Conservation (phyloP, 2,888 invertebrate species). For the Drosophila histrio region DNA sequence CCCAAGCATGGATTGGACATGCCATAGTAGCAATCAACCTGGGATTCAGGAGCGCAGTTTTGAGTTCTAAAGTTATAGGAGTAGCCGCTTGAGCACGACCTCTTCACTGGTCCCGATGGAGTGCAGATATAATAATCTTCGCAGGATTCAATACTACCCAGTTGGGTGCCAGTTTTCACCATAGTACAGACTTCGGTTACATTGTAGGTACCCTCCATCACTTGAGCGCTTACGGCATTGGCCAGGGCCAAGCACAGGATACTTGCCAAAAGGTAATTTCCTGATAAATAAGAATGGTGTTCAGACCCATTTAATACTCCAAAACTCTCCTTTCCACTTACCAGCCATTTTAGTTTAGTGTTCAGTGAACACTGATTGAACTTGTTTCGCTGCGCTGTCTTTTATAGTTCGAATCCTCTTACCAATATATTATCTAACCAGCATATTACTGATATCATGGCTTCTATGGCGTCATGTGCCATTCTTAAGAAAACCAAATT, state of each 20-base stretch:
- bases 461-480: conserved; percentile 1
- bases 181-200: conserved; percentile 54
- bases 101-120: conserved; percentile 27
- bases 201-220: conserved; percentile 61
- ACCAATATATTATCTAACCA: background rate
- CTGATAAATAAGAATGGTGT: conserved; percentile 11
- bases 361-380: conserved; percentile 35
- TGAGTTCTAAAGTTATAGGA: conserved; percentile 21
- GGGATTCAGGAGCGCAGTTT: conserved; percentile 22
- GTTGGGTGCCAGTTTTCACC: conserved; percentile 33
- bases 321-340: conserved; percentile 16
- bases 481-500: conserved; percentile 22
- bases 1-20: conserved; percentile 30
- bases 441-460: background rate
- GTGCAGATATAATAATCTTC: conserved; percentile 49
- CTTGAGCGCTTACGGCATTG: conserved; percentile 24
- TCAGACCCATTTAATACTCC: background rate
- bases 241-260: conserved; percentile 38
- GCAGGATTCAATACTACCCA: conserved; percentile 59
- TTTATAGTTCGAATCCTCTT: conserved; percentile 28
- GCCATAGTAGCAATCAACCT: conserved; percentile 55
- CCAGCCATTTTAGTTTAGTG: conserved; percentile 27
- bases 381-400: background rate
- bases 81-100: conserved; percentile 26
- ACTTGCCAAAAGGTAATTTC: conserved; percentile 50